phyloP scores from a whole-genome alignment of 2,113 vertebrate genomes.

The Brachirus orientalis region DNA sequence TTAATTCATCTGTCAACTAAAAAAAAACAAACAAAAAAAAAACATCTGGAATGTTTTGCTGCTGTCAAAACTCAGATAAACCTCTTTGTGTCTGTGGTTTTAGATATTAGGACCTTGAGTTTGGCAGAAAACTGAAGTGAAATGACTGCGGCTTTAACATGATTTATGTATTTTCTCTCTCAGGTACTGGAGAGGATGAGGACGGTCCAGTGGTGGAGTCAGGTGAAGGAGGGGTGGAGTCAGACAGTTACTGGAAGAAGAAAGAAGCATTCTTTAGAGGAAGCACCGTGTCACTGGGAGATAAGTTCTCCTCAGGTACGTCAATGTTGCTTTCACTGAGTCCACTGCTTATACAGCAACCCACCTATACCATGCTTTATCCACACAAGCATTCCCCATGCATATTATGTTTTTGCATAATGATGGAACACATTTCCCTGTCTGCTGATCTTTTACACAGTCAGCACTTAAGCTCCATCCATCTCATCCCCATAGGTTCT shows the following conservation, averaged over 20 bases:
- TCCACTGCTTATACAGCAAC: slow-evolving; percentile 1
- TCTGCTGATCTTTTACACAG: slow-evolving; percentile 59
- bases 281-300: slow-evolving; percentile 77
- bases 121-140: no score
- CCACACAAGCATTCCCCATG: background rate
- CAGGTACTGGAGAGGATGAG: slow-evolving; percentile 66
- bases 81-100: no score
- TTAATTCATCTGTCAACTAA: no score
- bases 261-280: slow-evolving; percentile 74
- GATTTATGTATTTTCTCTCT: background rate
- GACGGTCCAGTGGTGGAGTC: slow-evolving; percentile 52
- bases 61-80: no score
- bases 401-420: slow-evolving; percentile 34
- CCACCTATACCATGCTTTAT: slow-evolving; percentile 5
- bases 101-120: no score
- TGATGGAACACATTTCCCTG: slow-evolving; percentile 37
- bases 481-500: slow-evolving; percentile 48
- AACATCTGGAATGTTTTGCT: no score
- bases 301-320: slow-evolving; percentile 86
- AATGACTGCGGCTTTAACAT: slow-evolving; percentile 11
- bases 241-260: slow-evolving; percentile 81
- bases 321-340: background rate
- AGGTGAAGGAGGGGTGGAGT: slow-evolving; percentile 64
- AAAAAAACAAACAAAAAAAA: no score
- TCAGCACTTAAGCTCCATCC: slow-evolving; percentile 65